Evolutionary conservation across 2,888 invertebrate species (phyloP).

Genomic region (Magallana nippona): DNA sequence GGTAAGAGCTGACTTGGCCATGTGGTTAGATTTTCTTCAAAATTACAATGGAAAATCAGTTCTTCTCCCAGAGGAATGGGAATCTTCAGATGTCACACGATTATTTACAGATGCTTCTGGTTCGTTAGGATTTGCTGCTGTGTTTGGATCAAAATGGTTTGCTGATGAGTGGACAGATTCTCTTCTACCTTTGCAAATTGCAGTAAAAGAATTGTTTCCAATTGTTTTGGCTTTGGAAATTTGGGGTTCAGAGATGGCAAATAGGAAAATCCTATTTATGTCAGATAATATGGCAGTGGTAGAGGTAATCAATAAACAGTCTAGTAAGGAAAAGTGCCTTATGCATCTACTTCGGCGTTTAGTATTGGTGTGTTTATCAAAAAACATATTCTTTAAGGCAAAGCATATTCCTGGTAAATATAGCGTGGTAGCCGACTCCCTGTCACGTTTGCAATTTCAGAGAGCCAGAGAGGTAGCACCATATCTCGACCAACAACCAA

Average conservation of each 20-base stretch:
- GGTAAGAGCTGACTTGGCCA: neutral
- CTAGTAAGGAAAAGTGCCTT: no score
- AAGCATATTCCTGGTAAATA: no score
- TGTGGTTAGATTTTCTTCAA: no score
- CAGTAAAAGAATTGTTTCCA: no score
- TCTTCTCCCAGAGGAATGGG: constrained; percentile 1
- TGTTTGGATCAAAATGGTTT: constrained; percentile 38
- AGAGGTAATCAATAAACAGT: neutral
- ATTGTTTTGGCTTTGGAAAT: neutral
- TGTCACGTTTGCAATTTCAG: no score
- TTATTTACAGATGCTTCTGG: constrained; percentile 35
- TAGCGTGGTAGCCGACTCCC: neutral
- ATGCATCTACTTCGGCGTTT: no score
- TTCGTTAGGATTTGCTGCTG: constrained; percentile 36
- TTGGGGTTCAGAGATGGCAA: neutral
- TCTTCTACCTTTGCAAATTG: neutral
- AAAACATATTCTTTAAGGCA: no score
- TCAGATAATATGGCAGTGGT: neutral
- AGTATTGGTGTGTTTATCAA: no score
- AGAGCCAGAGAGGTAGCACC: neutral
- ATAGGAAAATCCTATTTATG: neutral
- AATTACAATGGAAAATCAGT: no score
- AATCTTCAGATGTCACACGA: neutral
- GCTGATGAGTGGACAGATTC: neutral
- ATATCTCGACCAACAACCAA: neutral